Conservation (phyloP, 2,888 invertebrate genomes). For the Cheilosia pagana region DNA sequence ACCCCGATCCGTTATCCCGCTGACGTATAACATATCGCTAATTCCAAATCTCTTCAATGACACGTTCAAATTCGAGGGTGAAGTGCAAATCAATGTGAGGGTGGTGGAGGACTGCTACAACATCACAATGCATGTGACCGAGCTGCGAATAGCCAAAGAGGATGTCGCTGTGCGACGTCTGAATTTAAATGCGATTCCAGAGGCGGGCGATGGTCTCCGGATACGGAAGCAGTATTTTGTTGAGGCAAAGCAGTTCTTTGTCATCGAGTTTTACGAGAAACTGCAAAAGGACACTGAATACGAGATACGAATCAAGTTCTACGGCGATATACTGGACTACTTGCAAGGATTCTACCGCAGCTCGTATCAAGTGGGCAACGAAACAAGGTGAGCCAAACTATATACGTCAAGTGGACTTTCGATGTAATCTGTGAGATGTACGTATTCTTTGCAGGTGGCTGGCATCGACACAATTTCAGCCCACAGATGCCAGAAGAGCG, state of each 20-base stretch:
- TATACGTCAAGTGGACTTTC: slow-evolving; percentile 3
- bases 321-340: slow-evolving; percentile 89
- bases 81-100: slow-evolving; percentile 86
- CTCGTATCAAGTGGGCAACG: slow-evolving; percentile 88
- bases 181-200: slow-evolving; percentile 43
- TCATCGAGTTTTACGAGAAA: slow-evolving; percentile 86
- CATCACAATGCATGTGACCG: slow-evolving; percentile 90
- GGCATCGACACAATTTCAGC: slow-evolving; percentile 92
- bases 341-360: slow-evolving; percentile 93
- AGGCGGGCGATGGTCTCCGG: slow-evolving; percentile 72
- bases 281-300: slow-evolving; percentile 87
- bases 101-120: slow-evolving; percentile 86
- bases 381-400: slow-evolving; percentile 86
- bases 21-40: slow-evolving; percentile 88
- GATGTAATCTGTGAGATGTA: slow-evolving; percentile 41
- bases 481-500: slow-evolving; percentile 91
- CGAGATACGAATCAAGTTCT: slow-evolving; percentile 88
- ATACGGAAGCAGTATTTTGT: slow-evolving; percentile 85
- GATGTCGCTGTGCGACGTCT: slow-evolving; percentile 84
- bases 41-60: slow-evolving; percentile 89
- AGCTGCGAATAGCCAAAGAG: slow-evolving; percentile 87
- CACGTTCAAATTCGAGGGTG: slow-evolving; percentile 92
- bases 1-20: slow-evolving; percentile 88
- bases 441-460: slow-evolving; percentile 87
- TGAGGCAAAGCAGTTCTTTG: slow-evolving; percentile 88